phyloP scores from a whole-genome alignment of 2,113 vertebrate species.

The Gymnocephalus cernua region DNA sequence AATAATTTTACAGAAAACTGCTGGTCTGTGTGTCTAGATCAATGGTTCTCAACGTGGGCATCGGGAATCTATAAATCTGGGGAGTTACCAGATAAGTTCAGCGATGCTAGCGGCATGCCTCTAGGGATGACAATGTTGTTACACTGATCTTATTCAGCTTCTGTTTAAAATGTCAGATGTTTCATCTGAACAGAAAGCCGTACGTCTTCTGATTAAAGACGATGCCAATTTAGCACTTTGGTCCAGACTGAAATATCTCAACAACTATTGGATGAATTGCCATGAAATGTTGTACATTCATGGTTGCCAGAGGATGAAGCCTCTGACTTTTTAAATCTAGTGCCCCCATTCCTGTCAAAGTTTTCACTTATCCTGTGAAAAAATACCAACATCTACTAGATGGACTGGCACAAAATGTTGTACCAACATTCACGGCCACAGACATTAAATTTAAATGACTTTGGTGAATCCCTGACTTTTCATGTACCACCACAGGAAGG shows the following conservation, averaged over 20 bases:
- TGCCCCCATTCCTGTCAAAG: neutral
- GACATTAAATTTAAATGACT: neutral
- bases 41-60: neutral
- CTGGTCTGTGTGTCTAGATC: neutral
- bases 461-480: neutral
- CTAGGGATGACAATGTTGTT: neutral
- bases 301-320: neutral
- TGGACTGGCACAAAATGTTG: neutral
- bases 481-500: neutral
- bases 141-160: too few species aligned
- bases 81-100: neutral
- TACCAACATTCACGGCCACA: neutral
- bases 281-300: neutral
- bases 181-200: too few species aligned
- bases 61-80: neutral
- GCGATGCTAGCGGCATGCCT: neutral
- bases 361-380: neutral
- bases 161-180: too few species aligned
- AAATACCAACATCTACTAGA: neutral
- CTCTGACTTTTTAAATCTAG: too few species aligned
- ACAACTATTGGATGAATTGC: too few species aligned
- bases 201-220: too few species aligned
- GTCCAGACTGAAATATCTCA: neutral
- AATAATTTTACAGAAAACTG: neutral
- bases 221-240: neutral